Evolutionary conservation across 1,140 invertebrate genomes (phyloP).

Genomic region (Lethrus apterus): DNA sequence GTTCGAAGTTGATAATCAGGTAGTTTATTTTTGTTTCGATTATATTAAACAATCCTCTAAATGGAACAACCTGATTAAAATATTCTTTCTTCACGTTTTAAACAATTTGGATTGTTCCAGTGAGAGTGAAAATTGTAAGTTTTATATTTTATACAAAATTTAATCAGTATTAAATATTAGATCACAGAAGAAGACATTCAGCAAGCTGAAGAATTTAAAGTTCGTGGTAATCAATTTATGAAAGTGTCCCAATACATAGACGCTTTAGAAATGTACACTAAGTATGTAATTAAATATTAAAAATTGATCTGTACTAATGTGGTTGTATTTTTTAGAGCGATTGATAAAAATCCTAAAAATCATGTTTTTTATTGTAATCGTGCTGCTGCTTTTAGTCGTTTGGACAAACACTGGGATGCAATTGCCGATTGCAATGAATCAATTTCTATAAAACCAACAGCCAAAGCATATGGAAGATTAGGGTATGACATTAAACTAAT

Average conservation of each 20-base stretch:
- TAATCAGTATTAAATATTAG: constrained; percentile 15
- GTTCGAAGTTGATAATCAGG: background rate
- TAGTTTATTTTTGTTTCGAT: background rate
- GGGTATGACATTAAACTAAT: constrained; percentile 46
- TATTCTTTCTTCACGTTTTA: no score
- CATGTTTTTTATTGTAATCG: constrained; percentile 93
- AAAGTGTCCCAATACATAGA: constrained; percentile 69
- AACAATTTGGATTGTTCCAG: no score
- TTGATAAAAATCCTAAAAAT: constrained; percentile 76
- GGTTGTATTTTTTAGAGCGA: constrained; percentile 54
- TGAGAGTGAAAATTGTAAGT: no score
- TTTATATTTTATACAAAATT: no score
- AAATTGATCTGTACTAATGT: constrained; percentile 18
- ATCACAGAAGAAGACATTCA: constrained; percentile 45
- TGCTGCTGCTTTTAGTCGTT: constrained; percentile 83
- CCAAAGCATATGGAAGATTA: constrained; percentile 90
- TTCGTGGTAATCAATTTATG: constrained; percentile 82
- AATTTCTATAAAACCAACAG: constrained; percentile 75
- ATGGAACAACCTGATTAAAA: no score
- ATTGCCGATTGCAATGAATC: constrained; percentile 87
- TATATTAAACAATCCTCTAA: constrained; percentile 1
- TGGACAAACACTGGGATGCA: constrained; percentile 71
- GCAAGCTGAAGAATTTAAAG: constrained; percentile 70
- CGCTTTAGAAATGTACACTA: constrained; percentile 74
- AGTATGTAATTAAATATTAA: constrained; percentile 43